These are phyloP conservation scores for Morinoia aosen DNA, from an alignment of 2,888 invertebrate species.

Conservation along the genomic window DNA sequence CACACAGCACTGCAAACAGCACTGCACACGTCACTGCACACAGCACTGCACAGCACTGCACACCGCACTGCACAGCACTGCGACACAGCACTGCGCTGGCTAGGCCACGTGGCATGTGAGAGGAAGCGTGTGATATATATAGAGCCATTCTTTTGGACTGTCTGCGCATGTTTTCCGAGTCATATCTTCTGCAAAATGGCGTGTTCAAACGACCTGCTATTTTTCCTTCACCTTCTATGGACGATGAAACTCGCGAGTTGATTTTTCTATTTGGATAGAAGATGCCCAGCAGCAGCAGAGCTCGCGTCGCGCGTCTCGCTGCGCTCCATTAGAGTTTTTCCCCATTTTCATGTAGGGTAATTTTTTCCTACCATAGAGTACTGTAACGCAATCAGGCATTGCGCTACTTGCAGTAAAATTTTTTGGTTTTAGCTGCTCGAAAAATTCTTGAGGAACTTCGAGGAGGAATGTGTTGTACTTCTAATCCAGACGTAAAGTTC, in stretches of 20 bases:
- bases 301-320: not conserved
- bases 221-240: conserved; percentile 15
- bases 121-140: not conserved
- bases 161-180: not conserved
- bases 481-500: not conserved
- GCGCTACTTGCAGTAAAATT: not conserved
- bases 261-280: conserved; percentile 6
- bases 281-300: not conserved
- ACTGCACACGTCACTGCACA: too few relatives aligned
- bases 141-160: not conserved
- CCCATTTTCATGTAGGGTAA: not conserved
- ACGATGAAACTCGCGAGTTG: conserved; percentile 2
- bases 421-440: not conserved
- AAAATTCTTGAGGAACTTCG: not conserved
- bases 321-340: not conserved
- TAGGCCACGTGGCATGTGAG: not conserved
- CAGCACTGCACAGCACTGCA: too few relatives aligned
- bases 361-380: not conserved
- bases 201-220: conserved; percentile 18
- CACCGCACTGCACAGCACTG: too few relatives aligned
- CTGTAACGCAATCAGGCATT: not conserved
- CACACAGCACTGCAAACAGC: too few relatives aligned
- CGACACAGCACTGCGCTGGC: not conserved
- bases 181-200: conserved; percentile 22
- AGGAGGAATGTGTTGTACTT: not conserved